These are phyloP conservation scores for Neotoxoptera formosana DNA, from an alignment of 1,140 invertebrate species.

Conservation along the genomic window DNA sequence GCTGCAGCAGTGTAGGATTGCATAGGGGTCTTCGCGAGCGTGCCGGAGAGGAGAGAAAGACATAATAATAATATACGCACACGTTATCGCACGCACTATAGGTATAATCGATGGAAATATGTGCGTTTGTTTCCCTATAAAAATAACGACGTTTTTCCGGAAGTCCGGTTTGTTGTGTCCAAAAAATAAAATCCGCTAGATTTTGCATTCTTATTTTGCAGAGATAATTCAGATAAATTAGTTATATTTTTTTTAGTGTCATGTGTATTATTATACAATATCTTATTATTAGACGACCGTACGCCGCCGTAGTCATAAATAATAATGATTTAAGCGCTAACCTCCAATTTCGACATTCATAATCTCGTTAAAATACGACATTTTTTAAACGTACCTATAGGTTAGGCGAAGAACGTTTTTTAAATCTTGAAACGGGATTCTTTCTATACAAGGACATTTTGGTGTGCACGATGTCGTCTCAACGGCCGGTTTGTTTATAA, in stretches of 20 bases:
- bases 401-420: not conserved
- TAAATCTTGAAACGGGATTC: not conserved
- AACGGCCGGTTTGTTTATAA: not conserved
- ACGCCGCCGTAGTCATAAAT: not conserved
- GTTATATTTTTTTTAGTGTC: not conserved
- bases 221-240: not conserved
- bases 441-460: not conserved
- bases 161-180: not conserved
- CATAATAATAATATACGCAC: conserved; percentile 5
- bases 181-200: not conserved
- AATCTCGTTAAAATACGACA: not conserved
- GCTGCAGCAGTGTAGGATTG: no score
- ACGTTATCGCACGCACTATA: not conserved
- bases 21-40: not conserved
- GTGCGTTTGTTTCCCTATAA: conserved; percentile 10
- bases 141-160: conserved; percentile 33
- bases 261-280: not conserved
- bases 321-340: not conserved
- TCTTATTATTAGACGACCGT: not conserved
- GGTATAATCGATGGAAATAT: conserved; percentile 41
- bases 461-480: not conserved
- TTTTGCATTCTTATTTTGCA: not conserved
- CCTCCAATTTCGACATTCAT: not conserved
- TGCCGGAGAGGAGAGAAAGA: not conserved
- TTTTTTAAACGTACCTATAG: not conserved